A percentile compares a stretch with the other conserved stretches of the same genome.
These are phyloP conservation scores for Dastarcus helophoroides DNA, from an alignment of 2,888 invertebrate genomes.

Conservation along the genomic window DNA sequence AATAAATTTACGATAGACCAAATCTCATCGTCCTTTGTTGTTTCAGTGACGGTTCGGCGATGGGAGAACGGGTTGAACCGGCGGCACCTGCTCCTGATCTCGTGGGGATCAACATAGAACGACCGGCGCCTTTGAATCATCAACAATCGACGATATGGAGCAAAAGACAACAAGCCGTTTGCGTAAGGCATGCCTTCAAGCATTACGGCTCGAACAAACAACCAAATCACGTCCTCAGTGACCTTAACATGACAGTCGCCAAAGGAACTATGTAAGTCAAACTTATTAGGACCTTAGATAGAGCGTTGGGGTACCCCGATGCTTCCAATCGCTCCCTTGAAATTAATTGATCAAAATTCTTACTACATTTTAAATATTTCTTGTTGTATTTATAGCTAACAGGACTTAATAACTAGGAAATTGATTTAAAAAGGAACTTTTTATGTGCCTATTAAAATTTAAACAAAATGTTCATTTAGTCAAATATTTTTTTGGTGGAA, in stretches of 20 bases:
- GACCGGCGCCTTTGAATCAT: conserved; percentile 29
- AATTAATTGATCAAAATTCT: no score
- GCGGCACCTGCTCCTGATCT: conserved; percentile 33
- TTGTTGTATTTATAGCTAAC: no score
- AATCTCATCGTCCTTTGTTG: conserved; percentile 11
- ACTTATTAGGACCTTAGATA: no score
- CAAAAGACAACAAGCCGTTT: conserved; percentile 73
- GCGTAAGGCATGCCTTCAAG: conserved; percentile 79
- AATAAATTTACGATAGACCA: no score
- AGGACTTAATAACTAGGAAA: no score
- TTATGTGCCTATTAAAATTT: no score
- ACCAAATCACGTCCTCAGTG: conserved; percentile 75
- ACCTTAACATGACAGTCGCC: conserved; percentile 86
- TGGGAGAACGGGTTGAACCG: conserved; percentile 34
- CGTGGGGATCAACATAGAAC: conserved; percentile 33
- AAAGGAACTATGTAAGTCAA: conserved; percentile 94
- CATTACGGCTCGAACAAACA: conserved; percentile 81
- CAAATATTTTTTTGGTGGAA: no score
- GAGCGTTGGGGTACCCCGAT: no score
- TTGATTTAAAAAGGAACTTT: no score
- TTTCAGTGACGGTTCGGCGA: conserved; percentile 37
- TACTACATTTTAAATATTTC: no score
- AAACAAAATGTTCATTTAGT: no score
- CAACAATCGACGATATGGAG: conserved; percentile 47
- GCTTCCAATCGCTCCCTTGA: no score